Percentiles rank a stretch among this genome's conserved stretches.
phyloP scores from a whole-genome alignment of 2,113 vertebrate species.

The Daboia siamensis region DNA sequence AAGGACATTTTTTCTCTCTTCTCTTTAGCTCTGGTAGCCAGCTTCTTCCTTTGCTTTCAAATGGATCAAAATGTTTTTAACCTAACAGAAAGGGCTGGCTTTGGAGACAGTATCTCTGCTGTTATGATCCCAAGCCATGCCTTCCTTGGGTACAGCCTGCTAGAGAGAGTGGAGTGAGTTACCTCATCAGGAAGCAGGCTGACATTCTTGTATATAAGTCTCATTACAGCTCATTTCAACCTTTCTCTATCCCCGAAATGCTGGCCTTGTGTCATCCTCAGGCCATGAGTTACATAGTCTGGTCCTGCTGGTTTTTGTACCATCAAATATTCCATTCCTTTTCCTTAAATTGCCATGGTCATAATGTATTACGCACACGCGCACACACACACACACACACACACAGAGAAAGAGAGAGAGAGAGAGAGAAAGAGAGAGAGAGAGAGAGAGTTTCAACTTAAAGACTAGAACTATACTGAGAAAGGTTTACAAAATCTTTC shows the following conservation, averaged over 20 bases:
- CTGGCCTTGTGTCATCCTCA: not conserved
- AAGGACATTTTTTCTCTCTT: not conserved
- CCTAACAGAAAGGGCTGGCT: not conserved
- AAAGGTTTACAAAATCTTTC: not conserved
- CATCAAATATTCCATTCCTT: not conserved
- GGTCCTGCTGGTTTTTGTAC: not conserved
- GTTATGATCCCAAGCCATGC: not conserved
- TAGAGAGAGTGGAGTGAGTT: not conserved
- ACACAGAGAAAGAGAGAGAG: too few species aligned
- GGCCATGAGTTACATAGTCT: not conserved
- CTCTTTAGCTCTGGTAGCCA: not conserved
- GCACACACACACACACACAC: too few species aligned
- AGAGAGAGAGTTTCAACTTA: too few species aligned
- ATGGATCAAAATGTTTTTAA: not conserved
- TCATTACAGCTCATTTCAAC: not conserved
- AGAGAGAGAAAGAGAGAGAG: too few species aligned
- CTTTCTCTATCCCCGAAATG: not conserved
- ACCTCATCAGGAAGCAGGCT: not conserved
- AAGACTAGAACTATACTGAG: not conserved
- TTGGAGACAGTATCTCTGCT: not conserved
- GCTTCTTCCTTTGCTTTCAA: not conserved
- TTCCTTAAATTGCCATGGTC: not conserved
- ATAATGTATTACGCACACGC: not conserved
- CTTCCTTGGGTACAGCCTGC: not conserved
- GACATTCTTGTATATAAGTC: not conserved